Evolutionary conservation across 2,888 invertebrate species (phyloP), one percentile per base, ranked within the genome.

Genomic region (Epirrhoe tristata): DNA sequence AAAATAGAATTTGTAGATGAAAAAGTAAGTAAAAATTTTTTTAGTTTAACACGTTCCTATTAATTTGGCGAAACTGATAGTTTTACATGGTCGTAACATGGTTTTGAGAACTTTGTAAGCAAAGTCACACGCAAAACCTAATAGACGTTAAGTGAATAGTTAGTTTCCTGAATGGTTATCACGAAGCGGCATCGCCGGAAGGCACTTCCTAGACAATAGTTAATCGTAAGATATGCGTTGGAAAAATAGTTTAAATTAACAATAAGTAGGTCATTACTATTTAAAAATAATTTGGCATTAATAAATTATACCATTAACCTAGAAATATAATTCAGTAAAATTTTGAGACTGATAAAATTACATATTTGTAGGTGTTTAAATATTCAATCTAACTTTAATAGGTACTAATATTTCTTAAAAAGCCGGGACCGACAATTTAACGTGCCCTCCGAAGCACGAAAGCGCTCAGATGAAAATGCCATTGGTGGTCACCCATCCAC

Each of bases 151-250:
- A 55, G 54, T 63, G 43, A 62, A 68, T 68, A 65, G 61, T 55
- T 68, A 51, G 51, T 55, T 68, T 68, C 68, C 68, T 60, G 43
- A 24, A 53, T 50, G 14, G 52, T 51, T 62, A 68, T 68, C 68
- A 54, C n/a, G 34, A 51, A 39, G 43, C 58, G 53, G 61, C 63
- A 68, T 68, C 68, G 46, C n/a, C 71, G 73, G 73, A 74, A 72
- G 62, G 39, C 53, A 60, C 70, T 72, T 70, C 71, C 71, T 66
- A 71, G 56, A 61, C 67, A 60, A 59, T 69, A 59, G 17, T 36
- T 63, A 63, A 69, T 62, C 55, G 14, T 48, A 57, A 60, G 34
- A 12, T 46, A 53, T 66, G 53, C 55, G 48, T 51, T 36, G 60
- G 16, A 64, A 56, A 66, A 59, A 67, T 58, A 46, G 55, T 65